phyloP scores from a whole-genome alignment of 2,888 invertebrate genomes.

The Schizaphis graminum region DNA sequence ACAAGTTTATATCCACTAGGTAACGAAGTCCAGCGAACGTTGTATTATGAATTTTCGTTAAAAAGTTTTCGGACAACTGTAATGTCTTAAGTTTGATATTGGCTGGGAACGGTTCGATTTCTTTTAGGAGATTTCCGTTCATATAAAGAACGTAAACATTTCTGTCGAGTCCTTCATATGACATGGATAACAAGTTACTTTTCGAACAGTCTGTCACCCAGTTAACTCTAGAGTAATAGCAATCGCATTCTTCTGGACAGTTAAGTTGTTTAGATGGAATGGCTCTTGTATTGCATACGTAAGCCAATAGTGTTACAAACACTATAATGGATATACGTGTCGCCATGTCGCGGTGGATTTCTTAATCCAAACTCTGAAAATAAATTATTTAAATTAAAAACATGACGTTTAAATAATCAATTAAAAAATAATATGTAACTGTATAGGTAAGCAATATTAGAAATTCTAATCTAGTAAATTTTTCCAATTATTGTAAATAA shows the following conservation, averaged over 20 bases:
- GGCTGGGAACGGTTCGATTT: constrained; percentile 76
- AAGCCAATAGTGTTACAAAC: constrained; percentile 47
- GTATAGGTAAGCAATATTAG: not conserved
- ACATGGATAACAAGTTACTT: constrained; percentile 80
- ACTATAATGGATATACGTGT: constrained; percentile 36
- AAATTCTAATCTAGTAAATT: not conserved
- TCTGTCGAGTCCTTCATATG: constrained; percentile 78
- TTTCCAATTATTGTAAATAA: not conserved
- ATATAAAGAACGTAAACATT: constrained; percentile 81
- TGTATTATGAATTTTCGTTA: constrained; percentile 76
- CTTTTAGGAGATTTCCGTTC: constrained; percentile 79
- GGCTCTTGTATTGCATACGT: constrained; percentile 73
- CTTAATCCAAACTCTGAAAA: constrained; percentile 34
- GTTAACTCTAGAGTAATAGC: constrained; percentile 82
- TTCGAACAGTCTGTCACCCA: constrained; percentile 85
- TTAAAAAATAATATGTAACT: not conserved
- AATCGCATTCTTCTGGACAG: constrained; percentile 82
- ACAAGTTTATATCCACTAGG: constrained; percentile 80
- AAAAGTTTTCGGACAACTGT: constrained; percentile 79
- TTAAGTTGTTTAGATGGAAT: constrained; percentile 77
- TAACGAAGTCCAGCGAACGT: constrained; percentile 78
- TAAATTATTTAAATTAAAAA: not conserved
- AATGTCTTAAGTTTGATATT: constrained; percentile 80
- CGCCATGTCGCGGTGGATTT: constrained; percentile 52
- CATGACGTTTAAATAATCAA: not conserved